phyloP scores from a whole-genome alignment of 1,140 invertebrate species.

The Riptortus pedestris region DNA sequence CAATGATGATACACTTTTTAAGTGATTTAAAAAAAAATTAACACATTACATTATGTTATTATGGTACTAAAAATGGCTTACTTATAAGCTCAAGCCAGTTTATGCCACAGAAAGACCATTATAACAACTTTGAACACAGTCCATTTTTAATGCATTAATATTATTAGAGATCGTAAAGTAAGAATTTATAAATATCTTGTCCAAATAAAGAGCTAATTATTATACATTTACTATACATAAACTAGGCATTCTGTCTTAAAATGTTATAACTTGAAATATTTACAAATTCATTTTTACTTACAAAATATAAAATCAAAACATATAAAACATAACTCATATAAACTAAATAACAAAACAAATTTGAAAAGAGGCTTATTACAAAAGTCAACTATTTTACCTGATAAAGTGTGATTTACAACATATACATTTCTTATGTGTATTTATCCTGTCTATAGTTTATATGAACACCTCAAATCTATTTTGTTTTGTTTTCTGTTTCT shows the following conservation, averaged over 20 bases:
- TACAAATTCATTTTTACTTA: conserved; percentile 6
- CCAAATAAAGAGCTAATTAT: background rate
- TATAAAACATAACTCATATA: too few species aligned
- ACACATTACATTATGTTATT: background rate
- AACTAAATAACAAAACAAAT: too few species aligned
- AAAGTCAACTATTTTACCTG: too few species aligned
- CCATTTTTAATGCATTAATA: conserved; percentile 7
- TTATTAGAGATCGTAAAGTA: conserved; percentile 16
- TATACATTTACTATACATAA: conserved; percentile 4
- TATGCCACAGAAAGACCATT: conserved; percentile 7
- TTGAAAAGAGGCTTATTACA: too few species aligned
- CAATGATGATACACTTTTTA: conserved; percentile 11
- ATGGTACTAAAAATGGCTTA: background rate
- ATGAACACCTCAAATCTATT: too few species aligned
- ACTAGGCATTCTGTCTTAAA: background rate
- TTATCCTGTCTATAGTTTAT: too few species aligned
- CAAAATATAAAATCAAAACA: conserved; percentile 8
- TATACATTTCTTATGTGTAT: too few species aligned
- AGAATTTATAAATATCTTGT: background rate
- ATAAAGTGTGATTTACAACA: too few species aligned
- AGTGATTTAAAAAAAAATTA: background rate
- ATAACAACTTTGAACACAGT: conserved; percentile 4
- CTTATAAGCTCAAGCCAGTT: conserved; percentile 9
- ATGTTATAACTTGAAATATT: conserved; percentile 5
- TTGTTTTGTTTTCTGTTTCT: too few species aligned